Conservation (phyloP, 2,113 vertebrate genomes). For the Chaenocephalus aceratus region DNA sequence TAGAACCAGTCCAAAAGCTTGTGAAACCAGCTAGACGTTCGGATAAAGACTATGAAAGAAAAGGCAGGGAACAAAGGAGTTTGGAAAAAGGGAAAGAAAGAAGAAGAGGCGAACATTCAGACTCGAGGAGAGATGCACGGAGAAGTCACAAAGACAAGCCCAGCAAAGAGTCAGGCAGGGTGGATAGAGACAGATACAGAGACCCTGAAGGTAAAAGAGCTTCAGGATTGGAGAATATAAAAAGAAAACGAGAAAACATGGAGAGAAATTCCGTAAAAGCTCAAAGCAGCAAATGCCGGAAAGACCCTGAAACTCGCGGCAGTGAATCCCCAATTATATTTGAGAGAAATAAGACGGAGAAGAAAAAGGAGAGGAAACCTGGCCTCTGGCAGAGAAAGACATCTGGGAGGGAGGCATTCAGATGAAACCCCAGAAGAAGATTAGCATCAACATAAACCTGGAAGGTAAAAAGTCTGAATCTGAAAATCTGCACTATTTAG, state of each 20-base stretch:
- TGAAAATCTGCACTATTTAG: background rate
- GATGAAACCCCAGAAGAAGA: slow-evolving; percentile 90
- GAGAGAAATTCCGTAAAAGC: slow-evolving; percentile 13
- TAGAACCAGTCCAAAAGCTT: slow-evolving; percentile 43
- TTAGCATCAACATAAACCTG: slow-evolving; percentile 94
- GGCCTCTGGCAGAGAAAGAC: slow-evolving; percentile 55
- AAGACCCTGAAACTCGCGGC: background rate
- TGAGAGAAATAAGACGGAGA: slow-evolving; percentile 40
- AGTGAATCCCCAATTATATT: slow-evolving; percentile 15
- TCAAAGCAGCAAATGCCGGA: slow-evolving; percentile 19
- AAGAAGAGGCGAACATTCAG: slow-evolving; percentile 83
- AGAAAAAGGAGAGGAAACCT: slow-evolving; percentile 55
- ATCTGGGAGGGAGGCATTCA: slow-evolving; percentile 76
- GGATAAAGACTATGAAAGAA: slow-evolving; percentile 83
- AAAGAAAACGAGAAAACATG: slow-evolving; percentile 59
- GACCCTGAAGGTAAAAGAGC: slow-evolving; percentile 20
- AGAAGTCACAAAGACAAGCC: slow-evolving; percentile 82
- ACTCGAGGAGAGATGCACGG: slow-evolving; percentile 68
- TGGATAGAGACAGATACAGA: slow-evolving; percentile 59
- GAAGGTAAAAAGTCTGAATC: slow-evolving; percentile 31
- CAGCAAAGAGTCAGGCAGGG: background rate
- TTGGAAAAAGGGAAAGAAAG: slow-evolving; percentile 71
- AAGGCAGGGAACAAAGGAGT: slow-evolving; percentile 80
- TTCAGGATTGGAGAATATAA: slow-evolving; percentile 59
- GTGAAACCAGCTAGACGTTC: slow-evolving; percentile 77